Base-by-base conservation (phyloP, 2,888 invertebrate genomes). In the Malthinus seriepunctatus region DNA sequence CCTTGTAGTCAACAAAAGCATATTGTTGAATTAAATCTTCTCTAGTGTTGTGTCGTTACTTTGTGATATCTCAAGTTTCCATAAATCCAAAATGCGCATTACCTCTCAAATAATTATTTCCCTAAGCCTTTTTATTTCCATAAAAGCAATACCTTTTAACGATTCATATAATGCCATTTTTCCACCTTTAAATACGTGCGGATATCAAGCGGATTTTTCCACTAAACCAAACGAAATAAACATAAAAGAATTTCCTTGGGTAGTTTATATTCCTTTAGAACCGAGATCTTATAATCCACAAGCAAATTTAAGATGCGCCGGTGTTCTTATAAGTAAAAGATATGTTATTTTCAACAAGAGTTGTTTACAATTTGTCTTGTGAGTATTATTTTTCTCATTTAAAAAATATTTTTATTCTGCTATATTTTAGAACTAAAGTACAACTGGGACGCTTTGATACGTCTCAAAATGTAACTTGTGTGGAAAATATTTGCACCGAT, bases 341-440 rank as follows among this genome's bases (percentile, higher is more conserved):
- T 57, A 52, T 32, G 49, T 57, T 5, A 12, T 57, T 8, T 47
- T 46, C 5, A 31, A 6, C 2, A 47, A 23, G 31, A 10, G 12
- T 1, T 52, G 57, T 44, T 23, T 57, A 35, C 52, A 52, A 11
- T 57, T 57, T 15, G 48, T 49, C 8, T 10, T 57, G 57, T 57
- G 52, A 57, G 57, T 57, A 8, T n/a, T 9, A 35, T 46, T 32
- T 10, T 37, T 15, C 14, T 31, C 6, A 14, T 11, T 31, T 9
- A 14, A 15, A 32, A 12, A 33, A 42, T 4, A 42, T 8, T n/a
- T 14, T 9, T 3, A 14, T 11, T 10, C 23, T 7, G 5, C 2
- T 14, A 15, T 4, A 23, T 35, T 46, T 10, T 39, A 56, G 56
- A 31, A 38, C 51, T 9, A 39, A 47, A 8, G 56, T 51, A 6